Evolutionary conservation across 2,113 vertebrate species (phyloP).

Genomic region (Chionis minor): DNA sequence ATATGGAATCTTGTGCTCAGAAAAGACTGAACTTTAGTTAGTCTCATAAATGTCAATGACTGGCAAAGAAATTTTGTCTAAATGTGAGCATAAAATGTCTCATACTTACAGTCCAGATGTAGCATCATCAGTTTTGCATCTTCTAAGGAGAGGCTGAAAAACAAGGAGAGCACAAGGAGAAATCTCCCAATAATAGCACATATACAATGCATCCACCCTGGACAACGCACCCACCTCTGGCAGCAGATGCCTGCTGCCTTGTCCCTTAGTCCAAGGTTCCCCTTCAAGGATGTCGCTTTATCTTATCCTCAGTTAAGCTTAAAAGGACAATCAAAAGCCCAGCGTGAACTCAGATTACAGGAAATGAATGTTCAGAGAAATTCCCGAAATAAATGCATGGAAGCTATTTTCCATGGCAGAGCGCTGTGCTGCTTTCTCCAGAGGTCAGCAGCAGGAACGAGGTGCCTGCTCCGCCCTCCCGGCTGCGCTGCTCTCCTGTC

Average conservation of each 20-base stretch:
- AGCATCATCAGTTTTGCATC: neutral
- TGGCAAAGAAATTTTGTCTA: neutral
- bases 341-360: neutral
- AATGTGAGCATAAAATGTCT: neutral
- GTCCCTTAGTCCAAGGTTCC: neutral
- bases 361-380: neutral
- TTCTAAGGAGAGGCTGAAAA: neutral
- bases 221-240: fast-evolving
- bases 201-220: too few species aligned
- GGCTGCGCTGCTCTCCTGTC: neutral
- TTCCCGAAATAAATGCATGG: neutral
- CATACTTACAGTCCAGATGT: neutral
- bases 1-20: constrained; percentile 1
- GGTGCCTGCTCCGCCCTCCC: fast-evolving
- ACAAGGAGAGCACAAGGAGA: neutral
- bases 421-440: neutral
- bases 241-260: neutral
- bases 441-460: neutral
- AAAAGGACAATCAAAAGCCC: neutral
- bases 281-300: neutral
- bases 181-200: neutral
- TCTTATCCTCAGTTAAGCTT: neutral
- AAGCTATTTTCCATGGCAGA: neutral
- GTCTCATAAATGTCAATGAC: neutral
- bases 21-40: neutral